Conservation (phyloP, 1,140 invertebrate genomes). For the Pseudomyrmex sp. region DNA sequence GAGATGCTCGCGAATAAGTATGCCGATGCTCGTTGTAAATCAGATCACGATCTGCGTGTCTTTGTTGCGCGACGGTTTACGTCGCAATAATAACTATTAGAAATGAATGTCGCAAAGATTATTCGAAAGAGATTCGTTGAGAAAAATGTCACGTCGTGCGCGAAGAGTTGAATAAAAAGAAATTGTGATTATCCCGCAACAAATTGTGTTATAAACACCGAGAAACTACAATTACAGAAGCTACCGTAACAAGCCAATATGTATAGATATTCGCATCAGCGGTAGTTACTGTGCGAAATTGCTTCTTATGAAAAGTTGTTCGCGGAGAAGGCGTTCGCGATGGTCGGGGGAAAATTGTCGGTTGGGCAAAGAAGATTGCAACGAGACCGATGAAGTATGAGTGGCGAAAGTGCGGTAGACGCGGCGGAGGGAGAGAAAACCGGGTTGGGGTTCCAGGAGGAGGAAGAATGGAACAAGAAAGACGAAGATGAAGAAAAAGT, state of each 20-base stretch:
- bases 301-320: conserved; percentile 81
- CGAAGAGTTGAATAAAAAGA: conserved; percentile 12
- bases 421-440: conserved; percentile 27
- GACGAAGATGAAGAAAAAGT: neutral
- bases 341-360: conserved; percentile 74
- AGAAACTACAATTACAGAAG: conserved; percentile 27
- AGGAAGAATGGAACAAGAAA: conserved; percentile 23
- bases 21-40: conserved; percentile 59
- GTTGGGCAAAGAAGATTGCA: conserved; percentile 77
- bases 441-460: conserved; percentile 17
- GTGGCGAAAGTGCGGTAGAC: conserved; percentile 19
- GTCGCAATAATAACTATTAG: conserved; percentile 7
- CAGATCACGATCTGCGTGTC: conserved; percentile 61
- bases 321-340: conserved; percentile 47
- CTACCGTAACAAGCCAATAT: conserved; percentile 57
- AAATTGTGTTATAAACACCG: conserved; percentile 10
- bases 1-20: conserved; percentile 51
- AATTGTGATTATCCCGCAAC: neutral
- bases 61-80: conserved; percentile 21
- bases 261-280: conserved; percentile 45
- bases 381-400: conserved; percentile 45
- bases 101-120: conserved; percentile 1
- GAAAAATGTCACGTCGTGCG: neutral
- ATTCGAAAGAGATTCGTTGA: neutral
- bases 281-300: conserved; percentile 78